Percentiles rank a stretch among this genome's conserved stretches.
These are phyloP conservation scores for Telmatochromis sp. DNA, from an alignment of 2,113 vertebrate species.

Conservation along the genomic window DNA sequence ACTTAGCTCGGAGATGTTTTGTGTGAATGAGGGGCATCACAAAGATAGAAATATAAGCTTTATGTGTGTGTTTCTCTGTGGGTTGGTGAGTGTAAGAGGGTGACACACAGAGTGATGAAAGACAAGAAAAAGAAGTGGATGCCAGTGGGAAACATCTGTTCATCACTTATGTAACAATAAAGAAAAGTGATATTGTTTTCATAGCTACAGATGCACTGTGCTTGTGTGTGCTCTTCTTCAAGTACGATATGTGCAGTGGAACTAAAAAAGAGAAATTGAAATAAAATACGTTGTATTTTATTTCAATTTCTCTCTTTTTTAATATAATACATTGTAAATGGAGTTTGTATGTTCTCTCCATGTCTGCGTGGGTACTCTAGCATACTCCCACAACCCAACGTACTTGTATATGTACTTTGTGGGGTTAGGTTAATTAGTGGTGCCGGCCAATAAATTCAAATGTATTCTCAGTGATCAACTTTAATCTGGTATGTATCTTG, in stretches of 20 bases:
- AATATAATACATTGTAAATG: background rate
- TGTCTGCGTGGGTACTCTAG: background rate
- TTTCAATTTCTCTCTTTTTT: background rate
- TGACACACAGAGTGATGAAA: background rate
- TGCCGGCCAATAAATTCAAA: background rate
- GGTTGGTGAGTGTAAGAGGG: background rate
- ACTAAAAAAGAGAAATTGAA: background rate
- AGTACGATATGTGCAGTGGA: background rate
- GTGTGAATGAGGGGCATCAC: background rate
- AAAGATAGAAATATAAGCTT: background rate
- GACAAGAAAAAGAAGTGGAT: conserved; percentile 5
- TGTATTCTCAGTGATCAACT: background rate
- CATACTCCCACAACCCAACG: background rate
- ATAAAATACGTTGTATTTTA: background rate
- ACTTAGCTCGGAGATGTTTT: background rate
- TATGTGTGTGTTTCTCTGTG: background rate
- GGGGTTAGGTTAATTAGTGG: background rate
- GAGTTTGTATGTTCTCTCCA: background rate
- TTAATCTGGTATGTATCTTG: background rate
- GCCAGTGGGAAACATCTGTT: conserved; percentile 59
- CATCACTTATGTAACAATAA: conserved; percentile 34
- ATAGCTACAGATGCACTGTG: background rate
- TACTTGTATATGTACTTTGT: background rate
- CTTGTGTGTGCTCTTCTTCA: background rate
- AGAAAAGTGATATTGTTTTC: conserved; percentile 33